Evolutionary conservation across 2,888 invertebrate genomes (phyloP).

Genomic region (Leptinotarsa tumamoca): DNA sequence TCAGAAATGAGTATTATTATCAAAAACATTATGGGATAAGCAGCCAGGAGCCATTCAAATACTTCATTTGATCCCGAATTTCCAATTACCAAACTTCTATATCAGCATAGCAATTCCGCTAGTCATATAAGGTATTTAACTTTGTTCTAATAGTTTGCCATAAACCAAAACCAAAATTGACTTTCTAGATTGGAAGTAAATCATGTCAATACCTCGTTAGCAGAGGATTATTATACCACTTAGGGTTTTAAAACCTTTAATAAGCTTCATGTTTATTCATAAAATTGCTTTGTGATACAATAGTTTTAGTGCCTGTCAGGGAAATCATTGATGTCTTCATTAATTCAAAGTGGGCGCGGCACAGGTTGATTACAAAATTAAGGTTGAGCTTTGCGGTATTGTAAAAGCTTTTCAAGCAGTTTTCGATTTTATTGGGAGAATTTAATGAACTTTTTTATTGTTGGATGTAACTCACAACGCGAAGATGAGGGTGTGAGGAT

Average conservation of each 20-base stretch:
- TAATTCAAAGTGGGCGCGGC: constrained; percentile 53
- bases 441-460: constrained; percentile 33
- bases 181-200: constrained; percentile 37
- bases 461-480: constrained; percentile 13
- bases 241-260: constrained; percentile 46
- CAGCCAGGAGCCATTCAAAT: too few species aligned
- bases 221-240: constrained; percentile 47
- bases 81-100: constrained; percentile 27
- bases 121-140: constrained; percentile 11
- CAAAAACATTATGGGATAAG: too few species aligned
- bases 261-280: constrained; percentile 57
- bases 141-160: constrained; percentile 21
- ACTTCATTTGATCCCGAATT: not conserved
- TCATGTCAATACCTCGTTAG: constrained; percentile 51
- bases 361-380: constrained; percentile 51
- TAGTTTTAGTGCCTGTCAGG: constrained; percentile 51
- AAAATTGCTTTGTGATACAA: constrained; percentile 51
- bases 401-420: constrained; percentile 32
- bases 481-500: constrained; percentile 28
- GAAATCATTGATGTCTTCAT: constrained; percentile 54
- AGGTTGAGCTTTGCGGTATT: constrained; percentile 41
- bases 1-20: too few species aligned
- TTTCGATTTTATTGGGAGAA: constrained; percentile 36
- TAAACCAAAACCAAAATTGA: constrained; percentile 26
- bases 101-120: constrained; percentile 8